Evolutionary conservation across 2,797 vertebrate genomes (phyloP).

Genomic region (Manis pentadactyla): DNA sequence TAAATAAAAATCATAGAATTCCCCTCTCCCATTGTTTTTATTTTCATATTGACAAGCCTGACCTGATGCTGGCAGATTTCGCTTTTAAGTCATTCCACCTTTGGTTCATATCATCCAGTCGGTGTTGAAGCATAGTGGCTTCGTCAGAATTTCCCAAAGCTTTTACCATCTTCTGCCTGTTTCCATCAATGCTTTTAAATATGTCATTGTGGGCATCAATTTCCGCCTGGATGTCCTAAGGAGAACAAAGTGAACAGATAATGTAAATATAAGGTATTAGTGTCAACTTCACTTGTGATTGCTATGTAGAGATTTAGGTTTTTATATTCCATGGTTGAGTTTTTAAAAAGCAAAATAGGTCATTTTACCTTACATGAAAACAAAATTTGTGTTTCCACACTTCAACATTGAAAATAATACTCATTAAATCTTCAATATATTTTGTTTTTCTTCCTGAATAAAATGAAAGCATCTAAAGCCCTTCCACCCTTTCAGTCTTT

Average conservation of each 20-base stretch:
- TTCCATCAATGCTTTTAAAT: slow-evolving; percentile 97
- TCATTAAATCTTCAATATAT: neutral
- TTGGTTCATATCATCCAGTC: slow-evolving; percentile 99
- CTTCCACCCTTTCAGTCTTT: no score
- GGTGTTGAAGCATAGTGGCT: slow-evolving; percentile 95
- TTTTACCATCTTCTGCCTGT: slow-evolving; percentile 97
- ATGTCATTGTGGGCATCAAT: slow-evolving; percentile 99
- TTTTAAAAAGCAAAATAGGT: slow-evolving; percentile 27
- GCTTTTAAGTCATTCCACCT: slow-evolving; percentile 97
- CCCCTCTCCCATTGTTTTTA: neutral
- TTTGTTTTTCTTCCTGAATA: slow-evolving; percentile 37
- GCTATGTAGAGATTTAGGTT: neutral
- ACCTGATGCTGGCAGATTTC: slow-evolving; percentile 97
- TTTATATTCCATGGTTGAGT: neutral
- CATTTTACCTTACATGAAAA: neutral
- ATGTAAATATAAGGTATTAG: neutral
- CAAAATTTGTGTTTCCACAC: neutral
- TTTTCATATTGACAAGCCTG: slow-evolving; percentile 35
- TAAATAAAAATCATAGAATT: neutral
- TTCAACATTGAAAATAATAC: slow-evolving; percentile 34
- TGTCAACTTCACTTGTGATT: neutral
- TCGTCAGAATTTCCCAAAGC: slow-evolving; percentile 97
- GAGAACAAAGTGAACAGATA: slow-evolving; percentile 70
- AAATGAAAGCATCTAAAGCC: neutral
- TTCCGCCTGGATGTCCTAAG: slow-evolving; percentile 98